A percentile compares a stretch with the other conserved stretches of the same genome.
phyloP scores from a whole-genome alignment of 2,797 vertebrate genomes.

The Lithobates pipiens region DNA sequence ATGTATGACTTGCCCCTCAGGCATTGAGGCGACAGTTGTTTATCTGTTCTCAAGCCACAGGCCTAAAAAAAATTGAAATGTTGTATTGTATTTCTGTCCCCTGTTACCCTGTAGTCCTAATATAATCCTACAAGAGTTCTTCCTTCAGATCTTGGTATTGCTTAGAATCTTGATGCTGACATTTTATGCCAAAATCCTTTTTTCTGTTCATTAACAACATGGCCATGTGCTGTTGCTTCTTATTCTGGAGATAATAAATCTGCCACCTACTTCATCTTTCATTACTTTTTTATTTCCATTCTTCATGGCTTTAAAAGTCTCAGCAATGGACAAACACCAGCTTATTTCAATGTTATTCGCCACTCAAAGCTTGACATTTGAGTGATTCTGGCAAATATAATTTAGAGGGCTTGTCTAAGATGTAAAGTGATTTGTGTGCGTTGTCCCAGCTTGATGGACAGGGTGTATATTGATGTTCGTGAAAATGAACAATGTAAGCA shows the following conservation, averaged over 20 bases:
- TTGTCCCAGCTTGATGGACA: conserved; percentile 10
- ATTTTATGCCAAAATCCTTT: too few species aligned
- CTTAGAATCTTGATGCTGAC: too few species aligned
- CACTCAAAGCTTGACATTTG: conserved; percentile 28
- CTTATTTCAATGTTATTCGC: neutral
- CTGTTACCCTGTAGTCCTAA: too few species aligned
- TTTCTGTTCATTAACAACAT: too few species aligned
- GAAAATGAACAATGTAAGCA: neutral
- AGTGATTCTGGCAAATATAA: conserved; percentile 26
- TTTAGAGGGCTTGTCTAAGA: conserved; percentile 29
- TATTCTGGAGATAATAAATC: neutral
- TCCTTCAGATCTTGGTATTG: too few species aligned
- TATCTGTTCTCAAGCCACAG: too few species aligned
- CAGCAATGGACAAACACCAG: neutral
- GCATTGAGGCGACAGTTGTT: too few species aligned
- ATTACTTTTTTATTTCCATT: conserved; percentile 12
- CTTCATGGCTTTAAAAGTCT: neutral
- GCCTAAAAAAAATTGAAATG: too few species aligned
- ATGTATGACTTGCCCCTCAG: too few species aligned
- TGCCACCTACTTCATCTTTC: neutral
- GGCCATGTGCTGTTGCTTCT: too few species aligned
- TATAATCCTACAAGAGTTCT: too few species aligned
- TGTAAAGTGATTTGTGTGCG: conserved; percentile 18
- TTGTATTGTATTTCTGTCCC: too few species aligned
- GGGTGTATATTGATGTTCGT: conserved; percentile 23